Conservation (phyloP, 1,140 invertebrate genomes). For the Drosophila busckii region DNA sequence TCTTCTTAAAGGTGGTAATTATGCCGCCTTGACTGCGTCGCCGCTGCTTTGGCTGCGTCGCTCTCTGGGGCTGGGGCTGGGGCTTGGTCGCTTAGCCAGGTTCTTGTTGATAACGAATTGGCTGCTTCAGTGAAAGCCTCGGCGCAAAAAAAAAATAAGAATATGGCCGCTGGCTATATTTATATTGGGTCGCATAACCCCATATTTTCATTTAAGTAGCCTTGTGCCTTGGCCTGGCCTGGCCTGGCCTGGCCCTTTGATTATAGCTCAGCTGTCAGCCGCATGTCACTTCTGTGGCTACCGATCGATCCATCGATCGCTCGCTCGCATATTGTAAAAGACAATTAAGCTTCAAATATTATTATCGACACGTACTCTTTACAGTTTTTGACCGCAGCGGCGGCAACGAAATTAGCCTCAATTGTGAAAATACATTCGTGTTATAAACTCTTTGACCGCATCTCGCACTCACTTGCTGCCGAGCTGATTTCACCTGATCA, state of each 20-base stretch:
- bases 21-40: conserved; percentile 55
- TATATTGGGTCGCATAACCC: conserved; percentile 39
- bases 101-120: conserved; percentile 29
- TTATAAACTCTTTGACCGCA: conserved; percentile 76
- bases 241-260: conserved; percentile 25
- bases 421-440: conserved; percentile 69
- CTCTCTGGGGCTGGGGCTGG: conserved; percentile 22
- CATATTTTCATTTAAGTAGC: conserved; percentile 63
- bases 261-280: conserved; percentile 77
- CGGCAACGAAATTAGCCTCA: conserved; percentile 68
- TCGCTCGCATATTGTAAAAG: conserved; percentile 62
- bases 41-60: conserved; percentile 12
- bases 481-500: conserved; percentile 39
- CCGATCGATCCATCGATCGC: conserved; percentile 45
- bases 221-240: conserved; percentile 14
- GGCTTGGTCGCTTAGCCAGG: conserved; percentile 17
- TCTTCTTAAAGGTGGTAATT: conserved; percentile 78
- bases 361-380: conserved; percentile 72
- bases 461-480: conserved; percentile 33
- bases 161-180: conserved; percentile 61
- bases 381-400: conserved; percentile 26
- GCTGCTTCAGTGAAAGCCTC: conserved; percentile 66
- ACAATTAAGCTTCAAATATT: conserved; percentile 74
- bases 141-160: conserved; percentile 60
- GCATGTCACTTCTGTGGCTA: conserved; percentile 77